phyloP scores from a whole-genome alignment of 2,113 vertebrate genomes.

The Tor tambroides region DNA sequence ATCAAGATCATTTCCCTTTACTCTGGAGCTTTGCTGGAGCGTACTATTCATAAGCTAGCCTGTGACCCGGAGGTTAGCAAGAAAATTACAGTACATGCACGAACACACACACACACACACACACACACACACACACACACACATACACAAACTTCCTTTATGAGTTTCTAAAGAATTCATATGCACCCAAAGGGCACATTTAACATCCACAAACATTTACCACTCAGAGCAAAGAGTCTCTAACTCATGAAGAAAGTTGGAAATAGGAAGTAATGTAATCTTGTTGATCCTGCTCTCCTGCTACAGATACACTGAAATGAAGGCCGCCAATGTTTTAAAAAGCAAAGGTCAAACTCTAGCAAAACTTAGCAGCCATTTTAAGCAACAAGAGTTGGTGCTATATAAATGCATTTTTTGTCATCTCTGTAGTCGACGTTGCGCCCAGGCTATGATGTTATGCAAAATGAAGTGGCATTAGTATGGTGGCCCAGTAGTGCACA shows the following conservation, averaged over 20 bases:
- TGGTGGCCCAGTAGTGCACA: too few species aligned
- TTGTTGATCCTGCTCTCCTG: not conserved
- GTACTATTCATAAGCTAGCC: not conserved
- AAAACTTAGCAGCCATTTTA: not conserved
- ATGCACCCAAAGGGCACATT: conserved; percentile 12
- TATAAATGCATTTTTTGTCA: not conserved
- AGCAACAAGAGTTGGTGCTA: not conserved
- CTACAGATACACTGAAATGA: not conserved
- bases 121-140: not conserved
- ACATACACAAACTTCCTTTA: conserved; percentile 4
- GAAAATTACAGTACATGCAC: too few species aligned
- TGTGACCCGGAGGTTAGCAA: conserved; percentile 16
- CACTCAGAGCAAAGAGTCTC: not conserved
- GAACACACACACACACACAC: too few species aligned
- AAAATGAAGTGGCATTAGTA: not conserved
- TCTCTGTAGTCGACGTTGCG: not conserved
- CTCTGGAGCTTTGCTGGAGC: conserved; percentile 8
- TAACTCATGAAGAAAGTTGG: not conserved
- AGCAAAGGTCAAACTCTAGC: conserved; percentile 6
- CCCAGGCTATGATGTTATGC: not conserved
- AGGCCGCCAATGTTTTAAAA: not conserved
- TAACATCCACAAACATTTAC: conserved; percentile 14
- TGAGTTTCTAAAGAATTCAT: conserved; percentile 14
- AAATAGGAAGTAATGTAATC: not conserved
- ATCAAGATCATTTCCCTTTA: conserved; percentile 1